phyloP scores from a whole-genome alignment of 2,888 invertebrate species.

The Dryomyza anilis region DNA sequence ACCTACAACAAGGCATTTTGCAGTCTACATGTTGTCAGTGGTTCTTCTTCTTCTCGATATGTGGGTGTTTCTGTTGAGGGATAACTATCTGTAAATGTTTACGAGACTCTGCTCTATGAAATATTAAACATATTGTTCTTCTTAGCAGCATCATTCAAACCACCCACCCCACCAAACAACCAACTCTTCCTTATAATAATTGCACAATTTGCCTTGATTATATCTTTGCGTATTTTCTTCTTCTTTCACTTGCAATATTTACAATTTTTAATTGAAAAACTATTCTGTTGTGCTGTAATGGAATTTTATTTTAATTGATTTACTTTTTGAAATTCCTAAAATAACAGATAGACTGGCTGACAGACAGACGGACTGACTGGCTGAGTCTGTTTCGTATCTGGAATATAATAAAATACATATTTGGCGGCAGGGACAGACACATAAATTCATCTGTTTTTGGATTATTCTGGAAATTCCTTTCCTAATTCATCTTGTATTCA shows the following conservation, averaged over 20 bases:
- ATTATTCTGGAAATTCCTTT: too few relatives aligned
- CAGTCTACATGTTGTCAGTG: not conserved
- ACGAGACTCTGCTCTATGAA: too few relatives aligned
- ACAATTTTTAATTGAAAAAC: not conserved
- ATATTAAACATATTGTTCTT: too few relatives aligned
- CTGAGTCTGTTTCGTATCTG: not conserved
- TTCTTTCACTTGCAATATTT: not conserved
- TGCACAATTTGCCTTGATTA: not conserved
- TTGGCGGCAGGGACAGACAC: not conserved
- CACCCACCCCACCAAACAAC: not conserved
- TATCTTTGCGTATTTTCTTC: not conserved
- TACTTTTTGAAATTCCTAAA: not conserved
- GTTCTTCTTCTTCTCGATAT: too few relatives aligned
- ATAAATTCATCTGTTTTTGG: not conserved
- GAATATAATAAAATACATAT: not conserved
- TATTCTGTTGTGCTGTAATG: not conserved
- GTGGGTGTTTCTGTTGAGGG: too few relatives aligned
- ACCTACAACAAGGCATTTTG: too few relatives aligned
- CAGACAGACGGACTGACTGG: not conserved
- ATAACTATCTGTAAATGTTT: too few relatives aligned
- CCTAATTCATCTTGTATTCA: too few relatives aligned
- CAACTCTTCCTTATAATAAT: not conserved
- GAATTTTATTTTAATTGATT: not conserved
- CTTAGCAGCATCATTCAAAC: not conserved
- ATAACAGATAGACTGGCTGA: too few relatives aligned